These are phyloP conservation scores for Tribolium madens DNA, from an alignment of 1,140 invertebrate species.

Conservation along the genomic window DNA sequence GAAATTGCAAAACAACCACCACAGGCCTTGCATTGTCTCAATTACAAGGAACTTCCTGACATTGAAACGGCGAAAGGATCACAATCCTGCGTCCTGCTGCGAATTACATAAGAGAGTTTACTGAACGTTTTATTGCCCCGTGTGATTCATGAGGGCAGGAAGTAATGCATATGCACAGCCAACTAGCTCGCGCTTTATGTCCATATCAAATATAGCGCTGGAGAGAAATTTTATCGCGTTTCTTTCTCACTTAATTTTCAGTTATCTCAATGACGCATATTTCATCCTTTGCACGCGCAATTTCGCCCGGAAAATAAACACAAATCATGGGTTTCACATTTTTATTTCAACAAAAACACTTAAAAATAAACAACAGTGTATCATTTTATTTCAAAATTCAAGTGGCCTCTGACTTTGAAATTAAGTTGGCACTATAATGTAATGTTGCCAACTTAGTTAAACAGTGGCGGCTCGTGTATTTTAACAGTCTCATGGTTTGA, in stretches of 20 bases:
- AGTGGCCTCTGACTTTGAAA: too few species aligned
- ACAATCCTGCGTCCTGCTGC: not conserved
- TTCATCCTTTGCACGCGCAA: not conserved
- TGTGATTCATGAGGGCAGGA: slow-evolving; percentile 40
- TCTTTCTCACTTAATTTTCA: slow-evolving; percentile 20
- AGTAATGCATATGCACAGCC: slow-evolving; percentile 36
- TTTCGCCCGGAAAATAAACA: not conserved
- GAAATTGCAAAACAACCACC: not conserved
- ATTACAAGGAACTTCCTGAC: not conserved
- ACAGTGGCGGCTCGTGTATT: not conserved
- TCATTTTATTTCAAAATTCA: too few species aligned
- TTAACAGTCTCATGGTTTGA: not conserved
- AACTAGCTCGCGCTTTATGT: not conserved
- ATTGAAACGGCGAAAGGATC: not conserved
- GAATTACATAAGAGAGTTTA: slow-evolving; percentile 20
- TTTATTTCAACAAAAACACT: not conserved
- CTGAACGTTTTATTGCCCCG: slow-evolving; percentile 36
- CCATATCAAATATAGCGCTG: not conserved
- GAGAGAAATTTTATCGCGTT: not conserved
- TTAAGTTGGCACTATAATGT: too few species aligned
- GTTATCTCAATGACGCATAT: slow-evolving; percentile 4
- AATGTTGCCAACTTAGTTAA: too few species aligned
- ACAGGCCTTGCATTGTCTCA: not conserved
- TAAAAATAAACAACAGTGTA: too few species aligned
- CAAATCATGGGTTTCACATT: not conserved